Base-by-base conservation (phyloP, 2,888 invertebrate genomes). In the Sinohyriopsis cumingii region DNA sequence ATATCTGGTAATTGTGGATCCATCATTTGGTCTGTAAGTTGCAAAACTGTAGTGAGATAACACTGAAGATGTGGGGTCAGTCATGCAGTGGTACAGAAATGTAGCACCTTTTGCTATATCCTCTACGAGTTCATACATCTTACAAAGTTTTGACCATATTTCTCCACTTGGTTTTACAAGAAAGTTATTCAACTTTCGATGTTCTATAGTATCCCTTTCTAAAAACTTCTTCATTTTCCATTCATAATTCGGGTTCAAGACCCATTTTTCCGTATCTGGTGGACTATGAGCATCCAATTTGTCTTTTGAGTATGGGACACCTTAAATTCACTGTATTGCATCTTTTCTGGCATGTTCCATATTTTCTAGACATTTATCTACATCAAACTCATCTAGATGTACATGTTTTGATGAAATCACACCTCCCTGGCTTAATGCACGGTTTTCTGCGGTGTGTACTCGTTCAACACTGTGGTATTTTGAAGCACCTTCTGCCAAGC, bases 401-500 rank as follows among this genome's bases (percentile, higher is more conserved):
- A 56, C 28, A 22, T 5, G 22, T 7, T 24, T 24, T 5, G 69
- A 65, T 53, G 65, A 65, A 33, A 66, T 69, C 9, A 24, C 20
- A 33, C 69, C 69, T 18, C 55, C 12, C 45, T 69, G 69, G 45
- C 69, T 69, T 20, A 60, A 33, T 18, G 66, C 63, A 19, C 66
- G 55, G 33, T 69, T 69, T 66, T 69, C 65, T 24, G 69, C 65
- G 0, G 60, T n/a, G 33, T 66, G 70, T n/a, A 59, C 53, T 45
- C 66, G 33, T 61, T 70, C 66, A n/a, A 70, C 70, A n/a, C 55
- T 62, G 65, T 66, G 66, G 19, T 61, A 45, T 70, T 70, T 70
- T 5, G 70, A 70, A 55, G 55, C 70, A 24, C 33, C 9, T 28
- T 66, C 67, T 60, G 65, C 65, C 45, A 60, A 65, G 20, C 65